These are phyloP conservation scores for Lanius collurio DNA, from an alignment of 2,113 vertebrate genomes.

Conservation along the genomic window DNA sequence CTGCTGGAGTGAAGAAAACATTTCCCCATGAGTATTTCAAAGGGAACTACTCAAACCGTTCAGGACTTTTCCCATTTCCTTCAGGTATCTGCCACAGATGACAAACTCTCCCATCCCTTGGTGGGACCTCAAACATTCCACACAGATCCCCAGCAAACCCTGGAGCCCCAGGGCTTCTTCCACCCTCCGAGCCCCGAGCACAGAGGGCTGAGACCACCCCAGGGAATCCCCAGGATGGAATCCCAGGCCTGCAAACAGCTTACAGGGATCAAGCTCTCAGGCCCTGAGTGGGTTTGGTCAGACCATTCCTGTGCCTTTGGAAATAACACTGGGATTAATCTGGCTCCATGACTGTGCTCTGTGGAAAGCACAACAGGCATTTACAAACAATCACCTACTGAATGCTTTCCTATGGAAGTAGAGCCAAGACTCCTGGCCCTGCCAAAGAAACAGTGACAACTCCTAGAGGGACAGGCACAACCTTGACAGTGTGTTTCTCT, in stretches of 20 bases:
- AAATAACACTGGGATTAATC: not conserved
- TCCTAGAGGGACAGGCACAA: not conserved
- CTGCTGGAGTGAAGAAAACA: not conserved
- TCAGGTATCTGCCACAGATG: not conserved
- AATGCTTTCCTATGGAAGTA: not conserved
- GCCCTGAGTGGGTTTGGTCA: not conserved
- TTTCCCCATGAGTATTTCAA: not conserved
- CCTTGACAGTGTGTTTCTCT: not conserved
- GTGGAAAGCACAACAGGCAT: not conserved
- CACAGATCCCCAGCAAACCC: not conserved
- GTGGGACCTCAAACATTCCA: not conserved
- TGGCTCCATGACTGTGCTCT: not conserved
- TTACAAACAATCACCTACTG: not conserved
- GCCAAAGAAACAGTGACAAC: not conserved
- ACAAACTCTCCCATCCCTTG: not conserved
- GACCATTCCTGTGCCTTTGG: not conserved
- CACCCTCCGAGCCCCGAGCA: fast-evolving
- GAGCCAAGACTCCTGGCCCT: not conserved
- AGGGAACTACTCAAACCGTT: not conserved
- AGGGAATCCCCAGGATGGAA: not conserved
- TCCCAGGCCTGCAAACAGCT: not conserved
- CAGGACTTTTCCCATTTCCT: not conserved
- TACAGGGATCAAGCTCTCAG: not conserved
- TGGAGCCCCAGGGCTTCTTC: not conserved
- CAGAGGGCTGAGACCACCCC: not conserved